phyloP scores from a whole-genome alignment of 2,888 invertebrate species.

The Orgyia antiqua region DNA sequence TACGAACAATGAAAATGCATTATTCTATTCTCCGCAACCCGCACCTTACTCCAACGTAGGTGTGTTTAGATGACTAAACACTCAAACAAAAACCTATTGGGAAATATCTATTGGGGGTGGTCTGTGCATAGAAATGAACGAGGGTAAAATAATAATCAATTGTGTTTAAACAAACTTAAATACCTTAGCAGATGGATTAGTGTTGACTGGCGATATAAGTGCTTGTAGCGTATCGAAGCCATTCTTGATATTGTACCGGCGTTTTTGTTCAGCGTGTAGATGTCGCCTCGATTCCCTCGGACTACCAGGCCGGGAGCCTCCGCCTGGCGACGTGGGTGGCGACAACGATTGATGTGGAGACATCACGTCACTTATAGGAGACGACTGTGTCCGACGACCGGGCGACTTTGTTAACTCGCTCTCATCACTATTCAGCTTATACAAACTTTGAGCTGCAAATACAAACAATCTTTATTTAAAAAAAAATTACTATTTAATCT shows the following conservation, averaged over 20 bases:
- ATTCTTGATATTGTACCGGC: constrained; percentile 96
- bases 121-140: too few species aligned
- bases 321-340: constrained; percentile 81
- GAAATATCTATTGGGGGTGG: too few species aligned
- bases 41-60: too few species aligned
- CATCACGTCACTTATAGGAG: constrained; percentile 67
- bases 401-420: constrained; percentile 71
- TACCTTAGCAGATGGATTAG: constrained; percentile 93
- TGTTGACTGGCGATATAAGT: constrained; percentile 93
- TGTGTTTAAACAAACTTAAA: too few species aligned
- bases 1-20: too few species aligned
- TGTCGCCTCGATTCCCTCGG: constrained; percentile 88
- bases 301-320: constrained; percentile 42
- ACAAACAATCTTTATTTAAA: not conserved
- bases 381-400: constrained; percentile 52
- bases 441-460: constrained; percentile 62
- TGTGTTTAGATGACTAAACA: too few species aligned
- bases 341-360: constrained; percentile 69
- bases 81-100: too few species aligned
- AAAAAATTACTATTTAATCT: too few species aligned
- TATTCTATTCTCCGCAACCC: too few species aligned
- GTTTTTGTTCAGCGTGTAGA: constrained; percentile 96
- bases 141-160: too few species aligned
- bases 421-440: constrained; percentile 67
- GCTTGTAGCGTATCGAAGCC: constrained; percentile 96